phyloP scores from a whole-genome alignment of 2,797 vertebrate species.

The Telmatherina bonti region DNA sequence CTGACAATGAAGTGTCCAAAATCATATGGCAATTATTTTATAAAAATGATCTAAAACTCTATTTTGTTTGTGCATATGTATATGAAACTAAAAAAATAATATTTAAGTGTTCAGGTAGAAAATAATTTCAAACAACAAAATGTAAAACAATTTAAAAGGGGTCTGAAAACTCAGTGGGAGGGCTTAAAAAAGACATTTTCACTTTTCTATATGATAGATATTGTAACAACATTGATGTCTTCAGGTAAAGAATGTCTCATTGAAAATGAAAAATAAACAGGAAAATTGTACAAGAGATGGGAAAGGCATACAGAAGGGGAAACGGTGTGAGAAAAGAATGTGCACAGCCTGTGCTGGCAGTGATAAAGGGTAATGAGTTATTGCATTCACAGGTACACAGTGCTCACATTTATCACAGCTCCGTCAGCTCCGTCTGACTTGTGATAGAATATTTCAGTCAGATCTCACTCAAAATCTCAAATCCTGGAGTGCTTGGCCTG shows the following conservation, averaged over 20 bases:
- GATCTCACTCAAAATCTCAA: constrained; percentile 50
- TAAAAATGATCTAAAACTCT: too few species aligned
- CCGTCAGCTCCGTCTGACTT: constrained; percentile 55
- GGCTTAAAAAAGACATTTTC: neutral
- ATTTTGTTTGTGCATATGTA: too few species aligned
- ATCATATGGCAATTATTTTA: too few species aligned
- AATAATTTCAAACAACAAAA: too few species aligned
- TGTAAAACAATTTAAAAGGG: neutral
- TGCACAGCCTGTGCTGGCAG: constrained; percentile 54
- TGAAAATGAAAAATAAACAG: constrained; percentile 12
- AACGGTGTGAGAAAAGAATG: constrained; percentile 29
- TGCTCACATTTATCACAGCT: constrained; percentile 72
- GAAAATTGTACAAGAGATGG: constrained; percentile 28
- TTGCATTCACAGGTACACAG: constrained; percentile 77
- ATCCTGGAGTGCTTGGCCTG: constrained; percentile 22
- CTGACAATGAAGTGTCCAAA: too few species aligned
- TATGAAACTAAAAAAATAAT: too few species aligned
- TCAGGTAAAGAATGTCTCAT: neutral
- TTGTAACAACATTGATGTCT: constrained; percentile 2
- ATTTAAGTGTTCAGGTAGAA: too few species aligned
- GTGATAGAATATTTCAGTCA: constrained; percentile 55
- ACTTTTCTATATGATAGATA: neutral
- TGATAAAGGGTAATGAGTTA: constrained; percentile 74
- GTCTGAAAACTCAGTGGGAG: neutral
- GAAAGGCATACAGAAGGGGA: constrained; percentile 34